A percentile compares a stretch with the other conserved stretches of the same genome.
These are phyloP conservation scores for Crax fasciolata DNA, from an alignment of 2,797 vertebrate species.

Conservation along the genomic window DNA sequence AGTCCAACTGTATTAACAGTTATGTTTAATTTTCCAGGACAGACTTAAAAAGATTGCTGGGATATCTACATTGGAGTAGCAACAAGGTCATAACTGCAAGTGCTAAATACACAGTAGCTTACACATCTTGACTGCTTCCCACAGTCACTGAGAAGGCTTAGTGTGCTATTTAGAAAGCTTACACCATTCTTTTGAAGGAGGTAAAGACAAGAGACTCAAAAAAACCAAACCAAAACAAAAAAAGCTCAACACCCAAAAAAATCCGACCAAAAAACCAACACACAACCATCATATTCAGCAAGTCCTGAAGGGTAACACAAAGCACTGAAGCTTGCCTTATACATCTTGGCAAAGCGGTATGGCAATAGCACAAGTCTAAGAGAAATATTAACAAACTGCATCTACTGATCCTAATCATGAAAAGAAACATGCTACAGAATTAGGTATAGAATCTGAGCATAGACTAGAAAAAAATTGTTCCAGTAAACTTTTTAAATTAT, in stretches of 20 bases:
- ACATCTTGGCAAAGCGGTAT: neutral
- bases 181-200: neutral
- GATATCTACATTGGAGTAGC: neutral
- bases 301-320: neutral
- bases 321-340: neutral
- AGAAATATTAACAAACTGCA: neutral
- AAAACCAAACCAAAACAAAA: neutral
- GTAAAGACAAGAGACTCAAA: neutral
- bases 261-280: no score
- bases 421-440: neutral
- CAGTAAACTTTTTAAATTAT: neutral
- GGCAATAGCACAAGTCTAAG: neutral
- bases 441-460: neutral
- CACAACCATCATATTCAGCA: neutral
- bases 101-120: neutral
- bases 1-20: neutral
- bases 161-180: neutral
- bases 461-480: neutral
- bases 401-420: neutral
- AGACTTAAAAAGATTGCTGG: neutral
- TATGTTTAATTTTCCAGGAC: constrained; percentile 33
- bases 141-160: neutral
- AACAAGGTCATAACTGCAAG: constrained; percentile 24
- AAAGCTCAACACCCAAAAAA: no score
- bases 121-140: constrained; percentile 37